These are phyloP conservation scores for Sander lucioperca DNA, from an alignment of 2,113 vertebrate species.

Conservation along the genomic window DNA sequence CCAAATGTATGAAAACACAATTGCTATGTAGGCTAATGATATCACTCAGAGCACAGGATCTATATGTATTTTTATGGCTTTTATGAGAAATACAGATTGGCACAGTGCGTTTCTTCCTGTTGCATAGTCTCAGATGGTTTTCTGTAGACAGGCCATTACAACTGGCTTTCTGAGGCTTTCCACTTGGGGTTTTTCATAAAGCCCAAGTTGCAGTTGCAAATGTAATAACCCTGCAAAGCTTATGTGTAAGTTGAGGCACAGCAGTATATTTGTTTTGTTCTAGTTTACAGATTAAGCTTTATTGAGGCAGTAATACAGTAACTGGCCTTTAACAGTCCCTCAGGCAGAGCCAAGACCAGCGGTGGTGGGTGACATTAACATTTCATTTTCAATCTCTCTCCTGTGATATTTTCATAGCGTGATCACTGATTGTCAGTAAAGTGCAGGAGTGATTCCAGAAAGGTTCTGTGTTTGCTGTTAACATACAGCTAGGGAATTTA, in stretches of 20 bases:
- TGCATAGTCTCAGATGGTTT: background rate
- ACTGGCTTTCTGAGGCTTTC: background rate
- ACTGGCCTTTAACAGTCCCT: conserved; percentile 4
- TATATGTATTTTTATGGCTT: background rate
- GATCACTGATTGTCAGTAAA: background rate
- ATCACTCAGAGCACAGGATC: background rate
- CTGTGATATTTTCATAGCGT: background rate
- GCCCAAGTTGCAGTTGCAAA: conserved; percentile 3
- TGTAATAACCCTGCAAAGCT: conserved; percentile 8
- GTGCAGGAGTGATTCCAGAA: background rate
- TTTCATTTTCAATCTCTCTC: conserved; percentile 15
- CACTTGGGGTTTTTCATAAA: background rate
- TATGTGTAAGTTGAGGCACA: background rate
- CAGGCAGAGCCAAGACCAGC: conserved; percentile 9
- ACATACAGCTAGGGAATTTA: too few species aligned
- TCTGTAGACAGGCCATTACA: background rate
- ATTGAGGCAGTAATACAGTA: conserved; percentile 10
- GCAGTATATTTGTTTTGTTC: conserved; percentile 17
- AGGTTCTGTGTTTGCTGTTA: background rate
- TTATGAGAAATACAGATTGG: background rate
- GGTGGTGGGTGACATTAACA: conserved; percentile 20
- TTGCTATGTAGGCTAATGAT: background rate
- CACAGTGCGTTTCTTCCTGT: background rate
- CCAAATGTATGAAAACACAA: background rate
- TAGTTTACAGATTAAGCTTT: conserved; percentile 27